phyloP scores from a whole-genome alignment of 2,797 vertebrate genomes.

The Cetoscarus ocellatus region DNA sequence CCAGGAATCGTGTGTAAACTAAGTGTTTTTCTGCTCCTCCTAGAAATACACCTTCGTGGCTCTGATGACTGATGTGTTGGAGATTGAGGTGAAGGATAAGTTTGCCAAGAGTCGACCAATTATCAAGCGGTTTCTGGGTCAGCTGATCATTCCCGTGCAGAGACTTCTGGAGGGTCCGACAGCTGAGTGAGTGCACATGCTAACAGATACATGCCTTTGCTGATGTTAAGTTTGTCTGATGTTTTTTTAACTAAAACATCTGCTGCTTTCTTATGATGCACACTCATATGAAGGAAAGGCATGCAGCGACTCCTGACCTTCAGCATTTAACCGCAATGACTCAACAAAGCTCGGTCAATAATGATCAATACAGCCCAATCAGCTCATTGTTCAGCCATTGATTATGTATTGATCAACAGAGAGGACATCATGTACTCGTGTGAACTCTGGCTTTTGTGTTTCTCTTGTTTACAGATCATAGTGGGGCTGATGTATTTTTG shows the following conservation, averaged over 20 bases:
- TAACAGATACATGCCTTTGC: not conserved
- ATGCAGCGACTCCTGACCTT: conserved; percentile 31
- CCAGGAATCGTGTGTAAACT: no score
- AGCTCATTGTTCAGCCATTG: conserved; percentile 46
- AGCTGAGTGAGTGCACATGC: conserved; percentile 85
- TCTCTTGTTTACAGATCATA: not conserved
- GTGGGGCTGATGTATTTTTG: not conserved
- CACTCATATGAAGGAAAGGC: not conserved
- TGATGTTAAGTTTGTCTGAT: no score
- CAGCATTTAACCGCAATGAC: conserved; percentile 27
- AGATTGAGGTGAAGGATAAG: conserved; percentile 98
- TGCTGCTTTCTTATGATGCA: not conserved
- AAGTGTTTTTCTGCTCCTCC: not conserved
- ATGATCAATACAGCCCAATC: conserved; percentile 30
- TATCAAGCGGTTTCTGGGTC: conserved; percentile 97
- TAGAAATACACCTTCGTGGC: conserved; percentile 98
- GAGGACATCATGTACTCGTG: not conserved
- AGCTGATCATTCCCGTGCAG: conserved; percentile 94
- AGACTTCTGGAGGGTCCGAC: conserved; percentile 92
- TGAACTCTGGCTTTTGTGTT: not conserved
- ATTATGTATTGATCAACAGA: conserved; percentile 39
- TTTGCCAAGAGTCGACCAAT: conserved; percentile 98
- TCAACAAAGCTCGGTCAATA: conserved; percentile 24
- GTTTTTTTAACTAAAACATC: not conserved
- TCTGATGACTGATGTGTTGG: conserved; percentile 93